Evolutionary conservation across 30 jellyfish, hydroid and myxozoan genomes (phyloP), one percentile per base, ranked within the genome.

Genomic region (Aurelia coerulea): DNA sequence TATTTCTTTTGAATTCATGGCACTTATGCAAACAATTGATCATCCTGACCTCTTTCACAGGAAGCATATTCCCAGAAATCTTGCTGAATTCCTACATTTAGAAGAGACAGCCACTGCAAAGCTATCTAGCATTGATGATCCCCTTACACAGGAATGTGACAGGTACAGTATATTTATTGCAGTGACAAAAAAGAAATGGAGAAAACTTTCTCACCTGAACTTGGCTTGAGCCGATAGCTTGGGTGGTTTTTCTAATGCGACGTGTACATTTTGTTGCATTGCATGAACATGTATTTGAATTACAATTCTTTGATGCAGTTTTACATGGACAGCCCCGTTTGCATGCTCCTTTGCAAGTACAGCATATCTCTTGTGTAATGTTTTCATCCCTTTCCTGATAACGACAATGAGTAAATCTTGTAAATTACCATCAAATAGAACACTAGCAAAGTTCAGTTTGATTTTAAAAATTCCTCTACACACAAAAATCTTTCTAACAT

Each of bases 271-370:
- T 64, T 64, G 68, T 5, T 1, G 68, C 68, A 59, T 14, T 59
- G 68, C 68, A 59, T 2, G 68, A 19, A 59, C 68, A 59, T 19
- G 19, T 59, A 19, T 59, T 59, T 59, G 2, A 5, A 1, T 2
- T 3, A 59, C 68, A 59, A 59, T 64, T 10, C 16, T 13, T 14
- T 18, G 35, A 14, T 64, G 23, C 74, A 64, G 74, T 39, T 64
- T 64, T 64, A 64, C 74, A 64, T 3, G 74, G 74, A 64, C 74
- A 64, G 74, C 74, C 74, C 74, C 74, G 5, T 64, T 64, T 64
- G 74, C 74, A 64, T 64, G 74, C 74, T 5, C 74, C 74, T 64
- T 64, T 64, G 16, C 34, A 64, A 64, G 74, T 18, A 15, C 74
- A 64, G 74, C 74, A 64, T 64, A 64, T 64, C 16, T 15, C 74